Conservation (phyloP, 2,888 invertebrate species). For the Drosophila flavopinicola region DNA sequence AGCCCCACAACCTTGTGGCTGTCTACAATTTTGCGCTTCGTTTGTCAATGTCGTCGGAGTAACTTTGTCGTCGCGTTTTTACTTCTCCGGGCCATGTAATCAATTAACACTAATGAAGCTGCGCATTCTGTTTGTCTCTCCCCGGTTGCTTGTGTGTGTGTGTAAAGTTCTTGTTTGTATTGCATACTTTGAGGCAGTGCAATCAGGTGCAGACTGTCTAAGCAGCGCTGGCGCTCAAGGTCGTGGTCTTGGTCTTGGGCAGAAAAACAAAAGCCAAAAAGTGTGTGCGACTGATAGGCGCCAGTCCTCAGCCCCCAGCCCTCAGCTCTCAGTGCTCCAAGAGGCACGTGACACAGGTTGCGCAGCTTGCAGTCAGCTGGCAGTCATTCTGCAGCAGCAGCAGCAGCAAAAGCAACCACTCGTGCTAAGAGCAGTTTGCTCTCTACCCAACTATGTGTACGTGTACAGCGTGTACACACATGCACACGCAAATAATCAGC, state of each 20-base stretch:
- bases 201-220: slow-evolving; percentile 55
- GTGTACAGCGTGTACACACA: slow-evolving; percentile 10
- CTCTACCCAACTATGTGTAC: slow-evolving; percentile 17
- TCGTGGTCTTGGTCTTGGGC: slow-evolving; percentile 42
- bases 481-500: slow-evolving; percentile 62
- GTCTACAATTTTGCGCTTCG: slow-evolving; percentile 75
- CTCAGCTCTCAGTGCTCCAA: background rate
- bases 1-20: slow-evolving; percentile 6
- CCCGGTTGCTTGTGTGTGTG: slow-evolving; percentile 16
- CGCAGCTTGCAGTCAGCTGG: slow-evolving; percentile 51
- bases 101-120: slow-evolving; percentile 81
- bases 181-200: slow-evolving; percentile 44
- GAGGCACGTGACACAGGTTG: slow-evolving; percentile 37
- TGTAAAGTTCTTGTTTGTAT: slow-evolving; percentile 59
- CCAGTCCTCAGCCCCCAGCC: slow-evolving; percentile 14
- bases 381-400: slow-evolving; percentile 40
- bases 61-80: slow-evolving; percentile 57
- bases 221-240: slow-evolving; percentile 56
- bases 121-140: slow-evolving; percentile 33
- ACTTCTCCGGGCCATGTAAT: slow-evolving; percentile 74
- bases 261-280: slow-evolving; percentile 49
- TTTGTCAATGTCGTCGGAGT: slow-evolving; percentile 67
- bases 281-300: slow-evolving; percentile 49
- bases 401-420: slow-evolving; percentile 50
- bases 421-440: slow-evolving; percentile 62